Evolutionary conservation across 2,797 vertebrate genomes (phyloP).

Genomic region (Pipistrellus nathusii): DNA sequence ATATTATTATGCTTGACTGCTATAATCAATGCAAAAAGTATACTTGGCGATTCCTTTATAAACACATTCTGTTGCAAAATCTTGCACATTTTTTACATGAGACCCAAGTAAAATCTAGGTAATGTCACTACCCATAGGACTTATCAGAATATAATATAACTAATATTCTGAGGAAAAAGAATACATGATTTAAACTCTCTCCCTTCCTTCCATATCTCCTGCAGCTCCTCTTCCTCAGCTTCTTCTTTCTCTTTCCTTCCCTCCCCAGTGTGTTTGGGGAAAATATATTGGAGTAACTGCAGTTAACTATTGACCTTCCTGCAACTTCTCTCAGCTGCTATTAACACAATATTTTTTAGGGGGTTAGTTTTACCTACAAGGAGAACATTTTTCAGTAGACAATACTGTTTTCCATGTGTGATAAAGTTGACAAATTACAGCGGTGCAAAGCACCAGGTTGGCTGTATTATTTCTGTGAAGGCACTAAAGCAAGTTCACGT

Average conservation of each 20-base stretch:
- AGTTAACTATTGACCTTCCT: conserved; percentile 6
- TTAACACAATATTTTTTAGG: not conserved
- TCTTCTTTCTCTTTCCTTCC: not conserved
- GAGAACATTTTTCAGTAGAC: conserved; percentile 7
- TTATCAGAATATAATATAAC: not conserved
- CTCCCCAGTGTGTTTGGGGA: not conserved
- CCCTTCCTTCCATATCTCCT: not conserved
- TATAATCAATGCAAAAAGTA: not conserved
- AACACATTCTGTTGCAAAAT: not conserved
- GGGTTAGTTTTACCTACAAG: conserved; percentile 42
- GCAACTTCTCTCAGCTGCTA: conserved; percentile 22
- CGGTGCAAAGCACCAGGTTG: not conserved
- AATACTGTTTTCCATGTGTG: not conserved
- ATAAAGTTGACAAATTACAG: conserved; percentile 59
- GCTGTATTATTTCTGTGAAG: conserved; percentile 10
- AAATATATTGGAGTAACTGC: not conserved
- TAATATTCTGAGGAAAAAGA: not conserved
- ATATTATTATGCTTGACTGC: not conserved
- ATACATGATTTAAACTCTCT: not conserved
- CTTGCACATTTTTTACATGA: conserved; percentile 21
- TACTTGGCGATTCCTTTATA: not conserved
- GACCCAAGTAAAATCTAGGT: not conserved
- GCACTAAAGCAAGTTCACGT: not conserved
- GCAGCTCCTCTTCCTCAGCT: not conserved
- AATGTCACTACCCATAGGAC: not conserved